Evolutionary conservation across 2,113 vertebrate species (phyloP).

Genomic region (mouse (Mus musculus)): GRCm39 chr1:119322001-119322500

Average conservation of each 20-base stretch:
- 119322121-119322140: neutral
- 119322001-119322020: no score
- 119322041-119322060: neutral
- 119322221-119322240: accelerated
- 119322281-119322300: accelerated
- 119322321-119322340: neutral
- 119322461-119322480: neutral
- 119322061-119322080: neutral
- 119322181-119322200: neutral
- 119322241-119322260: neutral
- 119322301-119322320: neutral
- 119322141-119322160: neutral
- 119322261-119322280: neutral
- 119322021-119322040: neutral
- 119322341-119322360: neutral
- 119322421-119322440: neutral
- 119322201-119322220: neutral
- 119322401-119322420: neutral
- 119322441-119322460: neutral
- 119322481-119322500: neutral
- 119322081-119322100: neutral
- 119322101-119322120: neutral
- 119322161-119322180: neutral
- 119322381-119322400: neutral
- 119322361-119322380: neutral